Evolutionary conservation across 2,797 vertebrate genomes (phyloP).

Genomic region (Sebastiscus albofasciatus): DNA sequence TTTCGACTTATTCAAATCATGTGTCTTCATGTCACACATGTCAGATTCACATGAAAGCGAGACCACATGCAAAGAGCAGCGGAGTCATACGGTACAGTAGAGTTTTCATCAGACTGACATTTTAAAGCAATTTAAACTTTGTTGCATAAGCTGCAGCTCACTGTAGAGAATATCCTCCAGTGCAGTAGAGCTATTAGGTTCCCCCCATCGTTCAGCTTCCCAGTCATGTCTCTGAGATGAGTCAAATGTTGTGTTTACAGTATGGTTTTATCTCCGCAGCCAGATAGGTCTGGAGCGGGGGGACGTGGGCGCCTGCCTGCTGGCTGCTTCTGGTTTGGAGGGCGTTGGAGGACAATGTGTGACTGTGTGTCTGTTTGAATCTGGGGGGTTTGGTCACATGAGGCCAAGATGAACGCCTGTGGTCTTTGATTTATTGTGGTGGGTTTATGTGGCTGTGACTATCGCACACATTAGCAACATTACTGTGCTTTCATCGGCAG

Average conservation of each 20-base stretch:
- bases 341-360: conserved; percentile 71
- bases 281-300: conserved; percentile 65
- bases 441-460: conserved; percentile 72
- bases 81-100: background rate
- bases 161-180: background rate
- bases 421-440: conserved; percentile 77
- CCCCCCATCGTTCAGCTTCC: conserved; percentile 29
- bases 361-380: conserved; percentile 66
- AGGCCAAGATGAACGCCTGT: conserved; percentile 66
- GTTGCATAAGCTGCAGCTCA: conserved; percentile 28
- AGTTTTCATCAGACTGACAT: background rate
- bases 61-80: conserved; percentile 18
- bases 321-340: conserved; percentile 72
- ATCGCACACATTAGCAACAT: conserved; percentile 75
- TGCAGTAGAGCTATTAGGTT: conserved; percentile 3
- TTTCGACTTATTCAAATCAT: conserved; percentile 22
- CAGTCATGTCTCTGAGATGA: conserved; percentile 51
- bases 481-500: conserved; percentile 75
- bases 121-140: conserved; percentile 13
- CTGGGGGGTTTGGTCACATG: conserved; percentile 69
- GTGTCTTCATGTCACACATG: conserved; percentile 21
- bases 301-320: conserved; percentile 58
- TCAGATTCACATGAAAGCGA: conserved; percentile 22
- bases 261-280: conserved; percentile 66
- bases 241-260: conserved; percentile 71